Evolutionary conservation across 2,888 invertebrate species (phyloP), one percentile per base, ranked within the genome.

Genomic region (Nipponacmea schrenckii): DNA sequence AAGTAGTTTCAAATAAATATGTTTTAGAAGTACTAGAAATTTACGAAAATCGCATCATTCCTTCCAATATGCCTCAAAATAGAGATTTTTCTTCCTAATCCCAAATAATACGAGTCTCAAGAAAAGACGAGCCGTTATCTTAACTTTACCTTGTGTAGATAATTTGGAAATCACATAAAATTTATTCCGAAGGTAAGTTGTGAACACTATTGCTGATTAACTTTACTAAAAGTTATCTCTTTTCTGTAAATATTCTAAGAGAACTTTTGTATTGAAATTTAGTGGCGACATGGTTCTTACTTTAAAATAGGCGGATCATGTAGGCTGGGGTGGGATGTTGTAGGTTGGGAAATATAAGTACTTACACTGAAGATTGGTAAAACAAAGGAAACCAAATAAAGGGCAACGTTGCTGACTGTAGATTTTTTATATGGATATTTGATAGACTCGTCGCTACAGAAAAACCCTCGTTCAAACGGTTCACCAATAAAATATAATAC

Each of bases 391-490:
- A 77, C 71, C 14, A 68, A 62, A 5, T 74, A 65, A 17, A 81
- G 67, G 2, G 70, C 69, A 24, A 70, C 67, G 17, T 77, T 81
- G 1, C 81, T 80, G 10, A 89, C 80, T 0, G 89, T 89, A 73
- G 83, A 83, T n/a, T 79, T 79, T 82, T 93, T 92, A 90, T 92
- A 96, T 8, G 96, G 97, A 88, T 97, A 95, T 84, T 92, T 92
- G 67, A 98, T 92, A 70, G 95, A 94, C 86, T 96, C 95, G 90
- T 98, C 98, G 87, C 96, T 93, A 90, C 97, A 98, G 91, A 95
- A 96, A 91, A 97, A 97, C 27, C 98, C 98, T 77, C 97, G 87
- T n/a, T 77, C 64, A 62, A 70, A 76, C 1, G 81, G 81, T n/a
- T 62, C 20, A 45, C 46, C 62, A 17, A 66, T 10, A 24, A 31